These are phyloP conservation scores for Leiothrix lutea DNA, from an alignment of 2,113 vertebrate genomes.

Conservation along the genomic window DNA sequence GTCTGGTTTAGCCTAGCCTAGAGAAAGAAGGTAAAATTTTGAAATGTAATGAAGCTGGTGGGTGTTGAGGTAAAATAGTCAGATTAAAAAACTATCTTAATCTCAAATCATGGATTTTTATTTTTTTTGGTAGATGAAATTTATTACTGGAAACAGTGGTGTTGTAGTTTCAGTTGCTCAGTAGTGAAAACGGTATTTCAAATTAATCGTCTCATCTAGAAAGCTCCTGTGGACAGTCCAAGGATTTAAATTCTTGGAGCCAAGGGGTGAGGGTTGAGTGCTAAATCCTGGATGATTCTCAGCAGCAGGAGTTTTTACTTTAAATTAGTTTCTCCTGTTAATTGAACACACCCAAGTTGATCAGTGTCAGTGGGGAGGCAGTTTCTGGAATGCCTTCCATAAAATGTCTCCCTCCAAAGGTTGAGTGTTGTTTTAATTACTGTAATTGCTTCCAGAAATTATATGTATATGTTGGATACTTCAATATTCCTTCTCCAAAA, in stretches of 20 bases:
- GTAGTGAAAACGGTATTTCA: neutral
- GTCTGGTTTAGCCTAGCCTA: neutral
- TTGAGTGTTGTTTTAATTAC: slow-evolving; percentile 28
- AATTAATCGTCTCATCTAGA: neutral
- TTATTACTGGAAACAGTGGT: neutral
- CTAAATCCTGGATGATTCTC: neutral
- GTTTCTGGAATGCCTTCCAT: neutral
- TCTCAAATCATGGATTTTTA: neutral
- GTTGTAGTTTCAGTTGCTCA: neutral
- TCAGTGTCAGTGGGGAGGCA: neutral
- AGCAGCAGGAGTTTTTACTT: slow-evolving; percentile 10
- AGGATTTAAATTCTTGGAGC: neutral
- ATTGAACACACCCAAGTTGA: slow-evolving; percentile 18
- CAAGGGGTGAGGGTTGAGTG: neutral
- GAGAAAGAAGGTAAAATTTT: neutral
- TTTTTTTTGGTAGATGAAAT: neutral
- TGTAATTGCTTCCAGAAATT: slow-evolving; percentile 36
- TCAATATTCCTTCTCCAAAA: neutral
- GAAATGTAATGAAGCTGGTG: neutral
- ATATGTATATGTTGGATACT: neutral
- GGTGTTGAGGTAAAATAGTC: neutral
- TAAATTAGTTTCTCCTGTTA: slow-evolving; percentile 36
- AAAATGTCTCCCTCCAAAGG: neutral
- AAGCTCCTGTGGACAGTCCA: neutral
- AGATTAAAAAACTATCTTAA: neutral